Percentiles rank a stretch among this genome's conserved stretches.
Evolutionary conservation across 2,797 vertebrate genomes (phyloP).

Genomic region (Chelon auratus): DNA sequence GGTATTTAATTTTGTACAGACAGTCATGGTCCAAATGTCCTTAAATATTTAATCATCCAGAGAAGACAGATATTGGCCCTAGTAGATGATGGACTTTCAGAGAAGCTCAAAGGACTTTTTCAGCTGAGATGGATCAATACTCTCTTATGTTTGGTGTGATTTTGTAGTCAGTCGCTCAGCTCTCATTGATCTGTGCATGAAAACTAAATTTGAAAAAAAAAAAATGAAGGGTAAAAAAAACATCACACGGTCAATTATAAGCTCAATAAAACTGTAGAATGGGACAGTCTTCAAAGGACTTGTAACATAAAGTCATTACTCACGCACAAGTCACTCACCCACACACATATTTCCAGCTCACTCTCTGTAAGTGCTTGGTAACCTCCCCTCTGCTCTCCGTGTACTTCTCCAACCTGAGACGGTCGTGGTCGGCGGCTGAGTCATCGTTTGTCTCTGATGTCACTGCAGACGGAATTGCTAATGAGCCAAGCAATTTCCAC

Average conservation of each 20-base stretch:
- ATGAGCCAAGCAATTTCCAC: conserved; percentile 46
- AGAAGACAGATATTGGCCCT: neutral
- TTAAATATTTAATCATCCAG: neutral
- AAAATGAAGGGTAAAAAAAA: conserved; percentile 2
- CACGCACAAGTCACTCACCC: conserved; percentile 12
- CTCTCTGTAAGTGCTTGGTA: conserved; percentile 38
- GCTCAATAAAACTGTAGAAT: conserved; percentile 21
- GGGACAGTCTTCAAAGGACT: conserved; percentile 17
- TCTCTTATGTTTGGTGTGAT: neutral
- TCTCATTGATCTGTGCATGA: neutral
- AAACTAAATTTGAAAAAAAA: conserved; percentile 6
- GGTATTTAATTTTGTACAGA: too few species aligned
- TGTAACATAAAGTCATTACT: conserved; percentile 22
- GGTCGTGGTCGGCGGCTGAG: conserved; percentile 43
- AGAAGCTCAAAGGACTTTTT: neutral
- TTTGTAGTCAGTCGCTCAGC: conserved; percentile 2
- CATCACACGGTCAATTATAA: conserved; percentile 37
- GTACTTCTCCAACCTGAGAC: conserved; percentile 44
- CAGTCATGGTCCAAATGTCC: neutral
- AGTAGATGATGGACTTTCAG: neutral
- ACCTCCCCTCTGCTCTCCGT: conserved; percentile 8
- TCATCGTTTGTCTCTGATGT: conserved; percentile 60
- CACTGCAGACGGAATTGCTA: conserved; percentile 64
- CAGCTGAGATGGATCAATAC: conserved; percentile 4
- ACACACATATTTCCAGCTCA: conserved; percentile 17